These are phyloP conservation scores for Mormyrops boulengeri DNA, from an alignment of 2,797 vertebrate species.

Conservation along the genomic window DNA sequence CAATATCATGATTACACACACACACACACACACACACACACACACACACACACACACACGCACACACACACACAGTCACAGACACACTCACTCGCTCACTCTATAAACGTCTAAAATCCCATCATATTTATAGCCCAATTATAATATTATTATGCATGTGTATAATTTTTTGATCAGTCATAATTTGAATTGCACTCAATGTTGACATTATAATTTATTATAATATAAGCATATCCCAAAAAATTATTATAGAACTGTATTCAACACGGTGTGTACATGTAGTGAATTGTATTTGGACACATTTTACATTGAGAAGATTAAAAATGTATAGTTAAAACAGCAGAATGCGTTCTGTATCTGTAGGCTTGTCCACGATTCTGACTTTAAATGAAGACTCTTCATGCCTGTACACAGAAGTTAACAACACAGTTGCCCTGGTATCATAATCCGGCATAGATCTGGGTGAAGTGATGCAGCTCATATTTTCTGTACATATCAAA, in stretches of 20 bases:
- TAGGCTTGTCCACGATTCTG: not conserved
- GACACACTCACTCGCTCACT: not conserved
- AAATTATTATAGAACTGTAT: not conserved
- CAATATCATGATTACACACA: not conserved
- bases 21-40: not conserved
- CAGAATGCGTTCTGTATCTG: not conserved
- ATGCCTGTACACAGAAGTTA: not conserved
- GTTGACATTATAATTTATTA: not conserved
- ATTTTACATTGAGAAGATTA: not conserved
- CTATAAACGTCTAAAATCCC: not conserved
- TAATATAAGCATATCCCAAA: not conserved
- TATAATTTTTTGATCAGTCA: not conserved
- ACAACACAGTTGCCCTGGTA: not conserved
- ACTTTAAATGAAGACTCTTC: not conserved
- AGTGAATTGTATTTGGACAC: not conserved
- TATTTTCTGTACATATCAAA: slow-evolving; percentile 14
- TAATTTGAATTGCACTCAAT: not conserved
- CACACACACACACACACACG: not conserved
- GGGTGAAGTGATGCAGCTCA: not conserved
- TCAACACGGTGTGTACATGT: not conserved
- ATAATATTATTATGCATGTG: not conserved
- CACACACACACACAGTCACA: no score
- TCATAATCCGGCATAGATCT: not conserved
- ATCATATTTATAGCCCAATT: not conserved
- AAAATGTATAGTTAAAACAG: not conserved